Evolutionary conservation across 1,140 invertebrate genomes (phyloP), one percentile per base, ranked within the genome.

Genomic region (Zelostemma sp.): DNA sequence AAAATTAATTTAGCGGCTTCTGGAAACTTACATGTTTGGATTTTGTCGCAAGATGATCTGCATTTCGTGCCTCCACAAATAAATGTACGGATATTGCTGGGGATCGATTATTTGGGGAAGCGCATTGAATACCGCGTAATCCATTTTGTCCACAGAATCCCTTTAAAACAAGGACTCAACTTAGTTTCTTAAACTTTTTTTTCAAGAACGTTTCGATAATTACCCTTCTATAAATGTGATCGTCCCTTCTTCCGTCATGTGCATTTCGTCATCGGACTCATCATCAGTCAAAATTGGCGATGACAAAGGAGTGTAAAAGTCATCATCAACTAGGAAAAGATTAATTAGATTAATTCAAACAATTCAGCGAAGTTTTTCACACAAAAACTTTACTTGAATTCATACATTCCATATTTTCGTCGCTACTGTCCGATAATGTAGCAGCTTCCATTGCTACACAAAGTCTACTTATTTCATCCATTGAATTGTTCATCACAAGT

Each of bases 51-150:
- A 68, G 51, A 64, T 51, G 19, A 83, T 51, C 21, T 80, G 66
- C 71, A 85, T 79, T 19, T 80, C 86, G 70, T 90, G 88, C 62
- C 88, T 82, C 92, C 92, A 94, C 35, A 88, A 87, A 76, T 89
- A 89, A 60, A 93, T 87, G 73, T 88, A 86, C n/a, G 92, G 92
- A 80, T 88, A 90, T 59, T 87, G 77, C 16, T 86, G 80, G 17
- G 86, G 73, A 19, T 85, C 81, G 41, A 93, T 82, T 19, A 49
- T 82, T 77, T 58, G 86, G 72, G 21, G 82, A 55, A 93, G 75
- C 4, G 92, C 92, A 72, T 91, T 90, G 57, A 87, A 89, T 41
- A 93, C 92, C 28, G 91, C 87, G 55, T 89, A 82, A 81, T 94
- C 92, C 50, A 89, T 87, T 77, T 91, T 92, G 0, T 89, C 89